These are phyloP conservation scores for Emys orbicularis DNA, from an alignment of 2,797 vertebrate genomes.

Conservation along the genomic window DNA sequence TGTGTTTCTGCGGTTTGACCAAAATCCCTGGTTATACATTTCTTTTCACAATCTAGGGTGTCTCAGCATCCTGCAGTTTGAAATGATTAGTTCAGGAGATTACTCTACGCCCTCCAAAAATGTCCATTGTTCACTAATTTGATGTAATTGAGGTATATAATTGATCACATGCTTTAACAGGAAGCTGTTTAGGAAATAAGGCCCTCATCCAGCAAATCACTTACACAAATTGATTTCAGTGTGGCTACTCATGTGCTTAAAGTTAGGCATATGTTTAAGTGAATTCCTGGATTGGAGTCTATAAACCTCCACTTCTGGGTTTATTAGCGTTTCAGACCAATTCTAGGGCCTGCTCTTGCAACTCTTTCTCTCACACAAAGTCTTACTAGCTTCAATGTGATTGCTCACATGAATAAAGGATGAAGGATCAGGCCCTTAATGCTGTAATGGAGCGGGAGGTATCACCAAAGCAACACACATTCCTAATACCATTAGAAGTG, in stretches of 20 bases:
- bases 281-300: not conserved
- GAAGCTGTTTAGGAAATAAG: constrained; percentile 17
- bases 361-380: not conserved
- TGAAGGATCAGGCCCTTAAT: not conserved
- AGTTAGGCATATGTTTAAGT: not conserved
- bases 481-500: not conserved
- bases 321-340: not conserved
- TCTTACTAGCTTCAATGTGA: not conserved
- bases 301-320: not conserved
- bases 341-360: not conserved
- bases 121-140: not conserved
- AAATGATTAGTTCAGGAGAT: not conserved
- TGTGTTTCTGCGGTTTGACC: constrained; percentile 1
- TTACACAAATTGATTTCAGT: not conserved
- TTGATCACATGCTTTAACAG: constrained; percentile 43
- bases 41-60: not conserved
- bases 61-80: not conserved
- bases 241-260: not conserved
- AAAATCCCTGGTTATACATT: not conserved
- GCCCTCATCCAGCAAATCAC: constrained; percentile 2
- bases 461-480: not conserved
- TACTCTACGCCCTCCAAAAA: not conserved
- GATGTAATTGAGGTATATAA: constrained; percentile 27
- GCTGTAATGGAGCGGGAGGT: not conserved
- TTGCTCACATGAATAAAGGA: not conserved